Base-by-base conservation (phyloP, 2,797 vertebrate species). In the Zalophus californianus region DNA sequence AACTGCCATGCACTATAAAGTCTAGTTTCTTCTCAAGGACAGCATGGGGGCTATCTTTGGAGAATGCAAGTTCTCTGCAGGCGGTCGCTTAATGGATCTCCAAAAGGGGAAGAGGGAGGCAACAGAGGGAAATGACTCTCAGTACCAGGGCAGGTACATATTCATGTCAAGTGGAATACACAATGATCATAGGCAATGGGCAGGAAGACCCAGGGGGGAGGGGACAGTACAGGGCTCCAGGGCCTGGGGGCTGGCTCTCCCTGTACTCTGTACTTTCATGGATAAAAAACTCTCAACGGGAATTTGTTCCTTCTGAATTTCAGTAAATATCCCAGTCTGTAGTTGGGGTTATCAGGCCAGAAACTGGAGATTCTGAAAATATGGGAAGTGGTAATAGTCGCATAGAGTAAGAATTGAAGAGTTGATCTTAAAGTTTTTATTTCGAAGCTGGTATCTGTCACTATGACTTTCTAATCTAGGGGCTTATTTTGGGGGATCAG, bases 21-120 rank as follows among this genome's bases (percentile, higher is more conserved):
- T 68, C 32, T 2, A 92, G 96, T 86, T 97, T 94, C 60, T 93
- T 87, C 13, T 93, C 79, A 96, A 97, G 97, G 95, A 82, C 58
- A n/a, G 86, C 70, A 72, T 92, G 87, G 66, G 75, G 75, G 27
- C 50, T 48, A 62, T 96, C 77, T 82, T 66, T 85, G 72, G 85
- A 92, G 92, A 94, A 86, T 9, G 29, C 50, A 83, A 68, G 20
- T 85, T 96, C 70, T 80, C 86, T 72, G 50, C 86, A 90, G 80
- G 21, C 7, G 15, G 3, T 18, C 35, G 13, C 21, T 72, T 85
- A 73, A 85, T 73, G 62, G 52, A 14, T 64, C 62, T 77, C 73
- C 38, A 7, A 54, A 78, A n/a, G 90, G 14, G 12, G 29, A 70
- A 80, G 79, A 86, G 23, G 54, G 75, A 68, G 38, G 18, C 8